Evolutionary conservation across 2,113 vertebrate genomes (phyloP).

Genomic region (Cnemophilus loriae): DNA sequence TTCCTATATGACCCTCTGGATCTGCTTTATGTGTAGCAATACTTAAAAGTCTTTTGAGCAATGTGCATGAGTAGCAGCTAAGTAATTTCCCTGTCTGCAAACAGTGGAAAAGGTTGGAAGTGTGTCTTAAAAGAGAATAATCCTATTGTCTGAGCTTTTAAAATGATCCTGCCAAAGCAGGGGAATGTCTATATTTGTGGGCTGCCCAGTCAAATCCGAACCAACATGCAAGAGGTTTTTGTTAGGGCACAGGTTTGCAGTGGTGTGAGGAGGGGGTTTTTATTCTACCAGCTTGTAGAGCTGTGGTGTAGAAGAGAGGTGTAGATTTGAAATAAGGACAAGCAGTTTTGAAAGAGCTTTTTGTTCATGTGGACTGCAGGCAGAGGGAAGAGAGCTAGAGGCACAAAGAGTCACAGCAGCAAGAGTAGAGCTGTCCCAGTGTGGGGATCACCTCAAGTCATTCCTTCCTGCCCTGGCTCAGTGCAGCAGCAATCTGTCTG

Average conservation of each 20-base stretch:
- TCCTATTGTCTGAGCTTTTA: neutral
- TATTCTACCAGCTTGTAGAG: neutral
- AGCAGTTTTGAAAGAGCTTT: neutral
- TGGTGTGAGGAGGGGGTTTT: neutral
- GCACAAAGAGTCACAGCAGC: neutral
- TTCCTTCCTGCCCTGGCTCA: rapidly evolving
- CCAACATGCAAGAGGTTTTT: neutral
- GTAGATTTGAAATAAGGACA: neutral
- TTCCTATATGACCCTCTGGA: neutral
- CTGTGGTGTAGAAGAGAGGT: neutral
- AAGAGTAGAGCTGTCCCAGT: neutral
- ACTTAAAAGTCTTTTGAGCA: neutral
- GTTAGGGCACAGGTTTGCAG: neutral
- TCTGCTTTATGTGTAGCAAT: neutral
- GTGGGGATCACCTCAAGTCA: neutral
- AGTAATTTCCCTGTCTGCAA: neutral
- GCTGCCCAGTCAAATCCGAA: neutral
- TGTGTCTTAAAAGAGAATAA: neutral
- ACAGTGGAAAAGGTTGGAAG: neutral
- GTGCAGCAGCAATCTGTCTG: neutral
- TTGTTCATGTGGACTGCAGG: neutral
- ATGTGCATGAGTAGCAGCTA: neutral
- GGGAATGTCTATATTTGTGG: neutral
- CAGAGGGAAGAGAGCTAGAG: neutral
- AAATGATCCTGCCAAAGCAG: neutral